A percentile compares a stretch with the other conserved stretches of the same genome.
phyloP scores from a whole-genome alignment of 2,113 vertebrate species.

The Butorides virescens region DNA sequence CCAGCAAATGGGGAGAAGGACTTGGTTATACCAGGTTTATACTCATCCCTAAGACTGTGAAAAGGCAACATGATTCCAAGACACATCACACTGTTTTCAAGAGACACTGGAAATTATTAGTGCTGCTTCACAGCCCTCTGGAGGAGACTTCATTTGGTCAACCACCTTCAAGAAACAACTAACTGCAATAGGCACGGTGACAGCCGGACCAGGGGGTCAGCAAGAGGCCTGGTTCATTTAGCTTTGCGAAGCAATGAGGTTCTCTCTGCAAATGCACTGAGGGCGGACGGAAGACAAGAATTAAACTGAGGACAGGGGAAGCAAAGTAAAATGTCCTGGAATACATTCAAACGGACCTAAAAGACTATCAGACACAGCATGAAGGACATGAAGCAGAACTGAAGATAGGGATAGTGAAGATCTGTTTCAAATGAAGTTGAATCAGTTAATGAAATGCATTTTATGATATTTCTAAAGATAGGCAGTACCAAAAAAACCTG shows the following conservation, averaged over 20 bases:
- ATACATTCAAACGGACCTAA: neutral
- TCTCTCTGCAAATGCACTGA: neutral
- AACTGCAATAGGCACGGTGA: neutral
- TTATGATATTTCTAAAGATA: neutral
- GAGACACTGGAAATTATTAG: neutral
- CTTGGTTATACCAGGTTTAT: neutral
- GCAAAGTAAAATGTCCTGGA: neutral
- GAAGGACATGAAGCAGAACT: neutral
- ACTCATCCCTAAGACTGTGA: neutral
- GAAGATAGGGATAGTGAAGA: neutral
- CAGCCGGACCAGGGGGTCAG: neutral
- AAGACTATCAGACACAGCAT: neutral
- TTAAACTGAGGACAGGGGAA: neutral
- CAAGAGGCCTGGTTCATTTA: neutral
- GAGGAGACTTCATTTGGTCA: neutral
- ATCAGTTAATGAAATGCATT: neutral
- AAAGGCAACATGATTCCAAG: neutral
- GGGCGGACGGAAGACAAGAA: neutral
- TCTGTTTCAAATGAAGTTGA: neutral
- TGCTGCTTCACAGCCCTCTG: neutral
- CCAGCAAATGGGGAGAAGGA: rapidly evolving
- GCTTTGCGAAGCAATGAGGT: neutral
- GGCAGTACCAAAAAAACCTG: neutral
- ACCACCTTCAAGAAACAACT: neutral
- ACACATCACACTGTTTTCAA: neutral